Evolutionary conservation across 1,140 invertebrate genomes (phyloP), one percentile per base, ranked within the genome.

Genomic region (Philopotamus ludificatus): DNA sequence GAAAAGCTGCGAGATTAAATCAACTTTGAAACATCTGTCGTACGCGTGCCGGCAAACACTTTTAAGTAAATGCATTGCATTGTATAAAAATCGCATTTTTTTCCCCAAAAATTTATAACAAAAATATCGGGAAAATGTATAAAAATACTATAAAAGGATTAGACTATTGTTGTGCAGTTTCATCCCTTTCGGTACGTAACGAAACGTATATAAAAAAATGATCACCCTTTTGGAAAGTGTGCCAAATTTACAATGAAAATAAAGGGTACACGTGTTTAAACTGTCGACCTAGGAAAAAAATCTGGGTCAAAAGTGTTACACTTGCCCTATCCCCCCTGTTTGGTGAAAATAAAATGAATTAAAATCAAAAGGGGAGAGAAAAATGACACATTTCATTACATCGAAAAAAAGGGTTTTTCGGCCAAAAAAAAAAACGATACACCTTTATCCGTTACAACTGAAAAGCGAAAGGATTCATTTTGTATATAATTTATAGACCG

Each of bases 191-290:
- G 55, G 21, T 60, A 47, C 57, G 28, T 49, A 34, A 47, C 18
- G 41, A 57, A 41, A 57, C 16, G 28, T 44, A 23, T 10, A 41
- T 21, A 57, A 51, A 62, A 50, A 63, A 63, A 53, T 10, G 23
- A 50, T 45, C 62, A 64, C 62, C 63, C 63, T 28, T 65, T 57
- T 34, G 63, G 21, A 65, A 63, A 65, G 51, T 65, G 63, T 58
- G 63, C 42, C 63, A 53, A 60, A 65, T 63, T 54, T 28, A 26
- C 61, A 63, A 63, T 49, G 42, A 63, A 63, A 63, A 63, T 63
- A 63, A 63, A 63, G 61, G 61, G 61, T 63, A 63, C 50, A 63
- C 51, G 41, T 54, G 41, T 53, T 63, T 45, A 45, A 54, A 63
- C 51, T 54, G 49, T 51, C 18, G 34, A 10, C 16, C 25, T 20